Base-by-base conservation (phyloP, 2,797 vertebrate genomes). In the Tachyglossus aculeatus region DNA sequence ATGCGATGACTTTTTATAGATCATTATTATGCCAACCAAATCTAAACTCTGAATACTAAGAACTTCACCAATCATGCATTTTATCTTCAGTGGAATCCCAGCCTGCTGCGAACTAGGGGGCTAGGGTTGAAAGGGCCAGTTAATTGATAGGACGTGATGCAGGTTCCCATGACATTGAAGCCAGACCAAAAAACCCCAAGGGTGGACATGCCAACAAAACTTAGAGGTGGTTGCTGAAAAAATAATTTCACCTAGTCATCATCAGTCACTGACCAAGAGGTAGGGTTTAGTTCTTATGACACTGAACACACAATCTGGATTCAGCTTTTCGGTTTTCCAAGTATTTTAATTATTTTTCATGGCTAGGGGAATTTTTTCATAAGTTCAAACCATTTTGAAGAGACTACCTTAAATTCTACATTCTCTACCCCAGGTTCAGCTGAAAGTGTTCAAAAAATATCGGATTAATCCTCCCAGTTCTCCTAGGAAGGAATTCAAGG, bases 281-380 rank as follows among this genome's bases (percentile, higher is more conserved):
- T n/a, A n/a, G n/a, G n/a, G n/a, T n/a, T n/a, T n/a, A n/a, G n/a
- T n/a, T n/a, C n/a, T n/a, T n/a, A n/a, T n/a, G n/a, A 55, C 2
- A 39, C 78, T 72, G 53, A 67, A 79, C 60, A 78, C 77, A 76
- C 67, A 61, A 48, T 74, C 76, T 71, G 64, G 73, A 76, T 74
- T 80, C 50, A 72, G 76, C 86, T 69, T 84, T 88, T 78, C 72
- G n/a, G n/a, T n/a, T n/a, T n/a, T n/a, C n/a, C n/a, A n/a, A n/a
- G n/a, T 81, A 80, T 72, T 88, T 86, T 88, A 87, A 88, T 88
- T 86, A 88, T 88, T 67, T 86, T 77, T 82, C n/a, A n/a, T n/a
- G n/a, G n/a, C n/a, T n/a, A n/a, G n/a, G n/a, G n/a, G n/a, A n/a
- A n/a, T n/a, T n/a, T n/a, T n/a, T n/a, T n/a, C n/a, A n/a, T n/a